Evolutionary conservation across 2,113 vertebrate genomes (phyloP), one percentile per base, ranked within the genome.

Genomic region (Ammodramus savannarum): DNA sequence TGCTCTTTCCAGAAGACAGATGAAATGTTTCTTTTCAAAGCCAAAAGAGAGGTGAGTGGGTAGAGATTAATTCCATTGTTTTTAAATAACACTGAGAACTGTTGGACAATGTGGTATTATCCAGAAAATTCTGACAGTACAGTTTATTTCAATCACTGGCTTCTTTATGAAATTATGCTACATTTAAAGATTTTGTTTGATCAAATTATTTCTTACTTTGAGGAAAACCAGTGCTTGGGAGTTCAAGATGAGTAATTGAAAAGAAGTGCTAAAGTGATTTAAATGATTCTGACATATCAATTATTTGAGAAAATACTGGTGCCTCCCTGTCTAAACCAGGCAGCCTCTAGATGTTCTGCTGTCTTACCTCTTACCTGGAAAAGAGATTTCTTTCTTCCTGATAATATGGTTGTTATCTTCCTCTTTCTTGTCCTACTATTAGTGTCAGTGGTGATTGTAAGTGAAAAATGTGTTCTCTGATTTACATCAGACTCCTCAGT

Each of bases 21-120:
- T 21, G 97, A 98, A 84, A 99, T 99, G 98, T 99, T 99, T 96
- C 98, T 98, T 93, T 81, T 71, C 68, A 99, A 98, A 98, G 99
- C 99, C 91, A 98, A 95, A 89, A 97, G 99, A 97, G 99, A 99
- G 98, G 99, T 99, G 96, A 95, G 97, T 94, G 59, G 32, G 58
- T 76, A 75, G 75, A 88, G 31, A 69, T 77, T 68, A 68, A 85
- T 66, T 76, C 67, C 39, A 19, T 79, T 88, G 43, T 89, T 71
- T 89, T 94, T 90, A 59, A 87, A n/a, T 75, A 77, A 73, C 65
- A 79, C 12, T 54, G 39, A 75, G 71, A 69, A 72, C 69, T 90
- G 51, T 74, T 95, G 90, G 69, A 80, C 66, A 68, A 20, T 12
- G 9, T 44, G 36, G 38, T 81, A 59, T 93, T 94, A 52, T 62